Evolutionary conservation across 1,140 invertebrate species (phyloP), one percentile per base, ranked within the genome.

Genomic region (Drosophila equinoxialis): DNA sequence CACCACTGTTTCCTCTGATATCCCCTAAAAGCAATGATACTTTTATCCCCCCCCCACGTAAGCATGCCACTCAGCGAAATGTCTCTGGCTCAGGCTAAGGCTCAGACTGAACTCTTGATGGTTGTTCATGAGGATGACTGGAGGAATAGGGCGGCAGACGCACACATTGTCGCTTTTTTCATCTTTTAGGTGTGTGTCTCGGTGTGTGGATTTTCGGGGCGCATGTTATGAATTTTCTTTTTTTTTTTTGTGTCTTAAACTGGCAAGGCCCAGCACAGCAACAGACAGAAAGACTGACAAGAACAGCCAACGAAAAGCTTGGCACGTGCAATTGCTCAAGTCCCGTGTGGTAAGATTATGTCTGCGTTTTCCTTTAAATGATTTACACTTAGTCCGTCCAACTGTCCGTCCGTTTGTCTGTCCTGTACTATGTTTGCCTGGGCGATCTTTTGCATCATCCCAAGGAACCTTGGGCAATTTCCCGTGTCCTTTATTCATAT

Each of bases 331-430:
- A 64, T 66, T 68, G 59, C 54, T 65, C 65, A 75, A 69, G 68
- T 48, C 61, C 72, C 65, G 74, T 79, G 54, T 57, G 62, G 58
- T 54, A 57, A 75, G 83, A 87, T 87, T 79, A 77, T 82, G 77
- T 82, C 83, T 87, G 55, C 75, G 61, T 74, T 81, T 72, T 77
- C 72, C 77, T 82, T 64, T 23, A 87, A 87, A 87, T 86, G 83
- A 87, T 83, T 82, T 87, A 87, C 69, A 78, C 76, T 41, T 71
- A 60, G 71, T 65, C 74, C 17, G 17, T 11, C 20, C 14, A 4
- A 23, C 1, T 51, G 45, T 48, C 30, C 30, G 42, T 45, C 4
- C 6, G n/a, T 75, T 45, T 39, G 48, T n/a, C 30, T 26, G 30
- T 37, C 35, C 8, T 37, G 35, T 11, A 10, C 8, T 37, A 11